Conservation (phyloP, 1,140 invertebrate genomes). For the Anthonomus grandis region DNA sequence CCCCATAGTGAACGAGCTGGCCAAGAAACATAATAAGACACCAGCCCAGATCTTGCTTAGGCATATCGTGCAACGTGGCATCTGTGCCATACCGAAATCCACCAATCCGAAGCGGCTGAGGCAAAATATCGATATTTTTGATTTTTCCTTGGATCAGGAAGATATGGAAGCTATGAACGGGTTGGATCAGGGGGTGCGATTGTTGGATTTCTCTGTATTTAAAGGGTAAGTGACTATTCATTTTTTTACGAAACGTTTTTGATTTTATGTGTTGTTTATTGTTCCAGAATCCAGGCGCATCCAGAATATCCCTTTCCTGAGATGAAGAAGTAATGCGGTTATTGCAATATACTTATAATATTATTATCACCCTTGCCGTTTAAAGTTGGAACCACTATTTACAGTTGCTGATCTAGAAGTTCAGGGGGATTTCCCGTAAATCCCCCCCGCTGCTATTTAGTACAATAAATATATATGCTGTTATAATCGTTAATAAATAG, state of each 20-base stretch:
- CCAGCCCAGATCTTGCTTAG: slow-evolving; percentile 76
- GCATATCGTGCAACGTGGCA: slow-evolving; percentile 68
- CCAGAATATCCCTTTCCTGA: slow-evolving; percentile 58
- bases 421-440: no score
- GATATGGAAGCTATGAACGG: slow-evolving; percentile 56
- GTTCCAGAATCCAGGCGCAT: slow-evolving; percentile 58
- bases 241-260: slow-evolving; percentile 4
- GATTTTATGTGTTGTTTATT: not conserved
- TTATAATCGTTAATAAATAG: no score
- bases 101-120: slow-evolving; percentile 67
- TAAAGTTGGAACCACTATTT: no score
- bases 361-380: no score
- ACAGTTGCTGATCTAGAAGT: no score
- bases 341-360: no score
- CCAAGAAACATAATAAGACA: slow-evolving; percentile 64
- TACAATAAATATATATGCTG: no score
- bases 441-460: no score
- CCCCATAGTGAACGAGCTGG: slow-evolving; percentile 64
- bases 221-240: slow-evolving; percentile 43
- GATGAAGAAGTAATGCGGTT: no score
- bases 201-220: slow-evolving; percentile 65
- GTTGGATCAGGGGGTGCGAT: slow-evolving; percentile 62
- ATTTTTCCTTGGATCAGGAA: slow-evolving; percentile 56
- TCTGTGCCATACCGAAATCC: slow-evolving; percentile 83
- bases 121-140: slow-evolving; percentile 61